Conservation (phyloP, 1,140 invertebrate species). For the Drosophila sp. region DNA sequence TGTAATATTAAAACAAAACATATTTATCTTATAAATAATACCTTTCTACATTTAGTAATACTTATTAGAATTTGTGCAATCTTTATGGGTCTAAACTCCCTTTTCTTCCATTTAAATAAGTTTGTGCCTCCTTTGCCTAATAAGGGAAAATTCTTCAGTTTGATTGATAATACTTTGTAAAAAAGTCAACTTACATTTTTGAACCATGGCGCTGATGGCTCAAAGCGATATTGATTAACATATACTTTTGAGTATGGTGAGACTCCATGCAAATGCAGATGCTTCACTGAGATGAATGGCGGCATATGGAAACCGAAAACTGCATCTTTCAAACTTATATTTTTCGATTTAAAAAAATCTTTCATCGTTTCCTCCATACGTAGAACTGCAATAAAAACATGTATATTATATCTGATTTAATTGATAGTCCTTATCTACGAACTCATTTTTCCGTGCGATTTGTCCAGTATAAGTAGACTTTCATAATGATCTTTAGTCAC, state of each 20-base stretch:
- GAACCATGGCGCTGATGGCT: slow-evolving; percentile 92
- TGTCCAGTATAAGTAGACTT: slow-evolving; percentile 89
- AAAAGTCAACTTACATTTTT: slow-evolving; percentile 88
- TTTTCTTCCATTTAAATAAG: slow-evolving; percentile 5
- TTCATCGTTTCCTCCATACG: slow-evolving; percentile 47
- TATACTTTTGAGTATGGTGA: slow-evolving; percentile 90
- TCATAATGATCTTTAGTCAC: slow-evolving; percentile 91
- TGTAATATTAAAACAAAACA: not conserved
- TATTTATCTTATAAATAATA: not conserved
- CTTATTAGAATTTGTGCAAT: not conserved
- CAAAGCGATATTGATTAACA: slow-evolving; percentile 88
- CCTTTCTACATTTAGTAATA: not conserved
- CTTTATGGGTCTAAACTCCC: not conserved
- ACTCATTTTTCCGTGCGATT: slow-evolving; percentile 89
- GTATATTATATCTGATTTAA: not conserved
- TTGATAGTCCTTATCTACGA: not conserved
- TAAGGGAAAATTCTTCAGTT: not conserved
- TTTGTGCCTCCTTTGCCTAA: slow-evolving; percentile 9
- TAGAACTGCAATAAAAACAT: not conserved
- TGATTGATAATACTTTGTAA: not conserved
- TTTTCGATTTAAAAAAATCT: slow-evolving; percentile 71
- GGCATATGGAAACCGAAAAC: slow-evolving; percentile 96
- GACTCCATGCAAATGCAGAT: slow-evolving; percentile 95
- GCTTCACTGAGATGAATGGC: slow-evolving; percentile 92
- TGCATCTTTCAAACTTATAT: slow-evolving; percentile 86